These are phyloP conservation scores for Calephelis virginiensis DNA, from an alignment of 1,140 invertebrate species.

Conservation along the genomic window DNA sequence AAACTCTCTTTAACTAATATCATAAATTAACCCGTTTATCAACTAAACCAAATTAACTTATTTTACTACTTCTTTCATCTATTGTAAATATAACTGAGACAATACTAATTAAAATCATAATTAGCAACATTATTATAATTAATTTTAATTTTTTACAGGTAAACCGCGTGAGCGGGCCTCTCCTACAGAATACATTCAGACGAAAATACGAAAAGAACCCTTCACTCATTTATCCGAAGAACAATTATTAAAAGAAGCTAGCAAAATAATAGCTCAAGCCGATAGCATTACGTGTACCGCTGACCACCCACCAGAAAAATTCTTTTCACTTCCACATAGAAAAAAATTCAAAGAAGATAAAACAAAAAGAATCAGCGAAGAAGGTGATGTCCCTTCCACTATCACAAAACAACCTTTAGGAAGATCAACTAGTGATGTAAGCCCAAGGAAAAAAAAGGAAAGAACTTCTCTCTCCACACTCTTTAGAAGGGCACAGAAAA, in stretches of 20 bases:
- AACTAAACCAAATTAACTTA: background rate
- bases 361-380: slow-evolving; percentile 72
- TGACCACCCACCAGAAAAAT: slow-evolving; percentile 79
- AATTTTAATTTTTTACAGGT: slow-evolving; percentile 50
- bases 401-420: slow-evolving; percentile 55
- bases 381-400: slow-evolving; percentile 42
- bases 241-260: slow-evolving; percentile 85
- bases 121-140: slow-evolving; percentile 24
- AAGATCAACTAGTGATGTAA: slow-evolving; percentile 79
- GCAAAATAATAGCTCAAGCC: slow-evolving; percentile 82
- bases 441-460: slow-evolving; percentile 66
- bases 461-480: slow-evolving; percentile 80
- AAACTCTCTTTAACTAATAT: no score
- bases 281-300: slow-evolving; percentile 81
- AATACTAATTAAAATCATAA: background rate
- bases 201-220: slow-evolving; percentile 82
- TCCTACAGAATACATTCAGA: slow-evolving; percentile 57
- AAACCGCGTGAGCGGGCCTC: slow-evolving; percentile 67
- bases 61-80: background rate
- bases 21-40: no score
- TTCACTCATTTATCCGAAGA: slow-evolving; percentile 81
- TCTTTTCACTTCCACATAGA: slow-evolving; percentile 81
- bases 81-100: background rate
- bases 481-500: slow-evolving; percentile 77
- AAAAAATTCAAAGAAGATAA: slow-evolving; percentile 66